Evolutionary conservation across 2,113 vertebrate genomes (phyloP), one percentile per base, ranked within the genome.

Genomic region (Lasiurus cinereus): DNA sequence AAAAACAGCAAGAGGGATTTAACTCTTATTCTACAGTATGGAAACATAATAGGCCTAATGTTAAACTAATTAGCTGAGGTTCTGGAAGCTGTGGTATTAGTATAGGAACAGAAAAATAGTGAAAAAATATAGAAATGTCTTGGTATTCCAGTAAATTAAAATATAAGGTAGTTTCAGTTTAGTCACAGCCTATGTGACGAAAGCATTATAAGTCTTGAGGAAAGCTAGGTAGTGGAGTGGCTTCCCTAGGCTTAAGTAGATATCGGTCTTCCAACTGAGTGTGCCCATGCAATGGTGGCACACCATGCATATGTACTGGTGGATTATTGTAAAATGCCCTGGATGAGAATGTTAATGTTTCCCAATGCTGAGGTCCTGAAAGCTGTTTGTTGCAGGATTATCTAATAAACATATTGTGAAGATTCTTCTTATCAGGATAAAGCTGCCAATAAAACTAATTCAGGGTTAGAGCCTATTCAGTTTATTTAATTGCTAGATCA

Each of bases 51-150:
- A 90, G 50, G 21, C 15, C 12, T 86, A 67, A 77, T 83, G 66
- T 93, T 78, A 83, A 82, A 74, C 29, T 56, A 89, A 69, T 62
- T 27, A 62, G 59, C 59, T 62, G 22, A 62, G 59, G 10, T 27
- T 24, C 59, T 62, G 59, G 59, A 62, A 62, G 59, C 59, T 56
- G 39, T 90, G 72, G 29, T 33, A 69, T 83, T 84, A 84, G 24
- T 22, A 79, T 16, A 80, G 54, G 31, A 93, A 93, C 15, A 93
- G 70, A 59, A 92, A 88, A 90, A 48, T 46, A 91, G 16, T 87
- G 76, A 76, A 92, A 64, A 31, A 64, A 74, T 76, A 76, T 18
- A 90, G 76, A 73, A 89, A 74, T 50, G 29, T 62, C 21, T 70
- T 59, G n/a, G 33, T 64, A 64, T 76, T 27, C 22, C 5, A 8